Evolutionary conservation across 2,888 invertebrate genomes (phyloP).

Genomic region (Epicampocera succincta): DNA sequence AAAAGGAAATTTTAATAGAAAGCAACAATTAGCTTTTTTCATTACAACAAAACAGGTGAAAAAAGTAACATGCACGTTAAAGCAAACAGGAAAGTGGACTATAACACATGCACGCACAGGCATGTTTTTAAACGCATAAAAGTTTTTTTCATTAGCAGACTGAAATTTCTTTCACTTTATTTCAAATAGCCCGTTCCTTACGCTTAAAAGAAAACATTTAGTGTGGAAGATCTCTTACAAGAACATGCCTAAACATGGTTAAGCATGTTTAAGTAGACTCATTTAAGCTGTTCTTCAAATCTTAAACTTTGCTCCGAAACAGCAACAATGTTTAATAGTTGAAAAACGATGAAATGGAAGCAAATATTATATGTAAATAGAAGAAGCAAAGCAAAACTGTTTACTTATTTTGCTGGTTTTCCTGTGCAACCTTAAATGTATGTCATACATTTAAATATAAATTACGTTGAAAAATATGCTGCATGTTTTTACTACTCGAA

Average conservation of each 20-base stretch:
- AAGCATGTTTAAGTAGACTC: too few species aligned
- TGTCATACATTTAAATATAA: conserved; percentile 8
- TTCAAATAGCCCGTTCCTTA: not conserved
- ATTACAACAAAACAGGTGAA: too few species aligned
- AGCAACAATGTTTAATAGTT: too few species aligned
- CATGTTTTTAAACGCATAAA: too few species aligned
- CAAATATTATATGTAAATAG: not conserved
- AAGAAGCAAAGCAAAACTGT: conserved; percentile 1
- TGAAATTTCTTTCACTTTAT: not conserved
- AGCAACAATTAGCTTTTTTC: not conserved
- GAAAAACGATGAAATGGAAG: too few species aligned
- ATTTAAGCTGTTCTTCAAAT: too few species aligned
- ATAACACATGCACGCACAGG: too few species aligned
- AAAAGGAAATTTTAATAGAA: not conserved
- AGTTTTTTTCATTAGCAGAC: too few species aligned
- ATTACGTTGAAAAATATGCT: conserved; percentile 32
- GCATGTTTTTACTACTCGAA: conserved; percentile 29
- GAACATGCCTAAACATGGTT: too few species aligned
- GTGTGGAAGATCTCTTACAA: too few species aligned
- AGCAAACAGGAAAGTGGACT: not conserved
- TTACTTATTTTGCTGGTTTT: conserved; percentile 10
- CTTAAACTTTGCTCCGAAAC: too few species aligned
- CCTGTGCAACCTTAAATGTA: conserved; percentile 2
- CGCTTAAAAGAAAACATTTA: too few species aligned
- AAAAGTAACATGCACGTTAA: not conserved